phyloP scores from a whole-genome alignment of 2,113 vertebrate genomes.

The Corapipo altera region DNA sequence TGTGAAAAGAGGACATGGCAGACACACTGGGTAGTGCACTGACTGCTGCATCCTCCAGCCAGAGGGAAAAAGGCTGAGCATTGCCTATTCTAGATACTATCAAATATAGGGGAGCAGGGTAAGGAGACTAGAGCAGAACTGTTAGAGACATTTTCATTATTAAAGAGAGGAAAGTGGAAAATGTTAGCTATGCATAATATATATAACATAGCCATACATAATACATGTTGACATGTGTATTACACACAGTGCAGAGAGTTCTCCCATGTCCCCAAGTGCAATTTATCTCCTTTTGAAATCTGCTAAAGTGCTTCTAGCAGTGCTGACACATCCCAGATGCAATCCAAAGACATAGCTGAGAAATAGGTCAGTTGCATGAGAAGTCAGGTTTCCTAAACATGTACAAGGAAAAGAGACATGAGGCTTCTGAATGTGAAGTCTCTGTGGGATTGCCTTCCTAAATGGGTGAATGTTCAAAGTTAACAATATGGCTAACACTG shows the following conservation, averaged over 20 bases:
- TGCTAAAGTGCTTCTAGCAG: background rate
- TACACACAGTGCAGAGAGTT: background rate
- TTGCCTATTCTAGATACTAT: background rate
- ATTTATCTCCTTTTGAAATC: background rate
- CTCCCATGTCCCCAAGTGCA: background rate
- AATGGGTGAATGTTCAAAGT: background rate
- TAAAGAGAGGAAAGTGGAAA: background rate
- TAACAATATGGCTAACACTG: background rate
- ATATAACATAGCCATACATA: background rate
- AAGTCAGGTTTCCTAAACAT: background rate
- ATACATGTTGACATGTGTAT: background rate
- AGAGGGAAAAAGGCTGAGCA: background rate
- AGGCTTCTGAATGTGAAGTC: background rate
- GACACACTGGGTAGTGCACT: fast-evolving
- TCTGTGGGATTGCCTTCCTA: background rate
- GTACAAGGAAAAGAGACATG: background rate
- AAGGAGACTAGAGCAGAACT: background rate
- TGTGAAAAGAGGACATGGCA: background rate
- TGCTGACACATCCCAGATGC: background rate
- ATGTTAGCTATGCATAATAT: background rate
- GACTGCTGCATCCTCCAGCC: background rate
- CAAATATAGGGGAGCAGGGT: background rate
- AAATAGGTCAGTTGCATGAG: background rate
- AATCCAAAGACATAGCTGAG: background rate
- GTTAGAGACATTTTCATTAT: background rate